Evolutionary conservation across 2,888 invertebrate species (phyloP).

Genomic region (Conistra vaccinii): DNA sequence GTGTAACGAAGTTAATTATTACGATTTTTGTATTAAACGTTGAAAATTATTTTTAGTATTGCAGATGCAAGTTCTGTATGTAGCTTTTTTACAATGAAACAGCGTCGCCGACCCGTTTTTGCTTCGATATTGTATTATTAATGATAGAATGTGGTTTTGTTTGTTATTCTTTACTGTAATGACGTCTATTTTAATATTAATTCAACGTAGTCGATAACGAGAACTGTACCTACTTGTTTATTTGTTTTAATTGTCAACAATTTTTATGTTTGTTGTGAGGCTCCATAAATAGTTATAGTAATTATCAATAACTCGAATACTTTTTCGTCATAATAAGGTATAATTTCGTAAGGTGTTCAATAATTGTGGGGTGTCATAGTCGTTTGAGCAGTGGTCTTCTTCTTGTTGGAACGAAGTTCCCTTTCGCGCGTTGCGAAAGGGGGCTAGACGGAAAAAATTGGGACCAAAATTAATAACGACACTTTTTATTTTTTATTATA

Average conservation of each 20-base stretch:
- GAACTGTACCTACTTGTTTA: conserved; percentile 35
- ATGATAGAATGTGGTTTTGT: conserved; percentile 67
- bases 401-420: too few relatives aligned
- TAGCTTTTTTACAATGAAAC: conserved; percentile 83
- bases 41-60: conserved; percentile 90
- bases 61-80: conserved; percentile 79
- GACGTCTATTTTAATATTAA: conserved; percentile 68
- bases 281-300: conserved; percentile 20
- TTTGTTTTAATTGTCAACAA: conserved; percentile 50
- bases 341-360: conserved; percentile 5
- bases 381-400: not conserved
- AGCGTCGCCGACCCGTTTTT: conserved; percentile 70
- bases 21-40: conserved; percentile 91
- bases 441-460: too few relatives aligned
- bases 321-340: too few relatives aligned
- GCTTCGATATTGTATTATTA: conserved; percentile 67
- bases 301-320: conserved; percentile 28
- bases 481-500: too few relatives aligned
- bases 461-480: too few relatives aligned
- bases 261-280: conserved; percentile 42
- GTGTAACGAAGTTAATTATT: conserved; percentile 91
- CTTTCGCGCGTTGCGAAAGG: too few relatives aligned
- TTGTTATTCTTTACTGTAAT: conserved; percentile 64
- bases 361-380: conserved; percentile 6
- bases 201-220: conserved; percentile 53